A percentile compares a stretch with the other conserved stretches of the same genome.
Evolutionary conservation across 2,797 vertebrate species (phyloP).

Genomic region (Tympanoctomys barrerae): DNA sequence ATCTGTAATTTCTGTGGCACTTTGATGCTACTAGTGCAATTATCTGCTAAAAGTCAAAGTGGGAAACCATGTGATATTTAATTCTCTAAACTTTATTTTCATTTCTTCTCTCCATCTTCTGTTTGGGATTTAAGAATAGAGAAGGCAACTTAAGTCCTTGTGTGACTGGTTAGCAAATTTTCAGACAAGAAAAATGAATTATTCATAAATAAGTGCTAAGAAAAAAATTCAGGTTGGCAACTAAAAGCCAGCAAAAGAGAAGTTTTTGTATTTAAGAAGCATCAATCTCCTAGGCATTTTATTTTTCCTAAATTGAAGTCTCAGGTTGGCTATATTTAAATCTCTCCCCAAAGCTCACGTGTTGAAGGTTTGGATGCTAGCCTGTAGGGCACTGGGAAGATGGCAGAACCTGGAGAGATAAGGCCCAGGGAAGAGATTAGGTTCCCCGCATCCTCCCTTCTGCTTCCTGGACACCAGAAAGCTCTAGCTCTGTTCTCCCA

Average conservation of each 20-base stretch:
- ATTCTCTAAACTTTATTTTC: background rate
- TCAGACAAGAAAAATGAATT: background rate
- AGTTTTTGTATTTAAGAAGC: background rate
- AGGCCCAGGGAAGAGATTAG: background rate
- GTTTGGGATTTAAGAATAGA: slow-evolving; percentile 15
- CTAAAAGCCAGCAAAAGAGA: slow-evolving; percentile 27
- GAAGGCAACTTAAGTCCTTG: background rate
- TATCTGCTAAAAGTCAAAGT: background rate
- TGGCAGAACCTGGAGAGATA: background rate
- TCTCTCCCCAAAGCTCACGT: background rate
- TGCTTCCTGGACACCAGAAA: background rate
- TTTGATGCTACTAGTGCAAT: background rate
- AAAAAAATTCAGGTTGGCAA: slow-evolving; percentile 27
- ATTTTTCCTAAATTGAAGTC: background rate
- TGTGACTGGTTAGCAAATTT: background rate
- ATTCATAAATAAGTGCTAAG: slow-evolving; percentile 9
- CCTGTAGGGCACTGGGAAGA: background rate
- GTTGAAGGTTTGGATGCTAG: background rate
- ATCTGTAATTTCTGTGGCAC: background rate
- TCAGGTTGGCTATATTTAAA: background rate
- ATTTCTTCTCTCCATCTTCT: slow-evolving; percentile 3
- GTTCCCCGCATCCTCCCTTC: background rate
- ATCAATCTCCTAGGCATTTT: background rate
- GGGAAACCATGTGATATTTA: background rate
- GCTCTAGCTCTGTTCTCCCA: background rate